Percentiles rank a stretch among this genome's conserved stretches.
phyloP scores from a whole-genome alignment of 2,113 vertebrate species.

The Electrona antarctica region DNA sequence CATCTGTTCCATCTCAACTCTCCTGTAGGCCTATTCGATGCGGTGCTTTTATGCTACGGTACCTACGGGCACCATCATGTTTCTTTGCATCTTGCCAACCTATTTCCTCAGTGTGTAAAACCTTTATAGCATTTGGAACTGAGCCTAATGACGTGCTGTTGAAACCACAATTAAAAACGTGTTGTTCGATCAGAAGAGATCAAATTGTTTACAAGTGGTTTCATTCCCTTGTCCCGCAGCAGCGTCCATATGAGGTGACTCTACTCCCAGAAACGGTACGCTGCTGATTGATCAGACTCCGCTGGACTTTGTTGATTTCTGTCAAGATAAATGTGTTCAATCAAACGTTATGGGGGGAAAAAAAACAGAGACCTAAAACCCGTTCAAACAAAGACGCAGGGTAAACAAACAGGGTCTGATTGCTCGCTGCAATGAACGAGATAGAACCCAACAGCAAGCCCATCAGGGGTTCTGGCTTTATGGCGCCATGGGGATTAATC shows the following conservation, averaged over 20 bases:
- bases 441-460: slow-evolving; percentile 33
- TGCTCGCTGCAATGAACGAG: slow-evolving; percentile 41
- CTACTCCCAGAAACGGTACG: slow-evolving; percentile 17
- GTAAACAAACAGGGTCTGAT: slow-evolving; percentile 69
- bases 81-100: not conserved
- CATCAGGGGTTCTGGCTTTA: slow-evolving; percentile 10
- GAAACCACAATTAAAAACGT: not conserved
- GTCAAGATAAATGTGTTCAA: slow-evolving; percentile 42
- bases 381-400: slow-evolving; percentile 56
- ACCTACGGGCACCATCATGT: not conserved
- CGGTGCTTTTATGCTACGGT: not conserved
- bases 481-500: slow-evolving; percentile 28
- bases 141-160: not conserved
- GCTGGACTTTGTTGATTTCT: slow-evolving; percentile 49
- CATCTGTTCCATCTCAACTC: not conserved
- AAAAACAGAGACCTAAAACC: slow-evolving; percentile 25
- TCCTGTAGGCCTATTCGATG: not conserved
- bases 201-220: slow-evolving; percentile 5
- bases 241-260: slow-evolving; percentile 1
- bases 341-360: slow-evolving; percentile 43
- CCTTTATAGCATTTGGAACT: not conserved
- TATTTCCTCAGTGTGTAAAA: not conserved
- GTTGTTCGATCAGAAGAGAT: slow-evolving; percentile 19
- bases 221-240: not conserved
- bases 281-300: slow-evolving; percentile 39